Conservation (phyloP, 2,797 vertebrate species). For the Aulostomus chinensis region DNA sequence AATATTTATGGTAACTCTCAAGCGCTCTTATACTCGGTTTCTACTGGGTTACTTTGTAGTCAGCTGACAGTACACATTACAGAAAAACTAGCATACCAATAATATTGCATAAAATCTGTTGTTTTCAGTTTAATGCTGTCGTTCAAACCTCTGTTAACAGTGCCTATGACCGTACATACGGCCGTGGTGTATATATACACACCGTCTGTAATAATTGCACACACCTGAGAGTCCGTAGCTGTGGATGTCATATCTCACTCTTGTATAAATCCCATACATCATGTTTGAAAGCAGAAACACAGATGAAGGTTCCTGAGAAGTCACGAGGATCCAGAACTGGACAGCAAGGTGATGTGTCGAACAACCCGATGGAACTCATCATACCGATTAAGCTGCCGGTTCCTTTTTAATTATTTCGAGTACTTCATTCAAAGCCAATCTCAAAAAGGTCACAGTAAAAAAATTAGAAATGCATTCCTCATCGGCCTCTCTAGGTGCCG, state of each 20-base stretch:
- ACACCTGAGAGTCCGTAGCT: slow-evolving; percentile 25
- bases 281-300: slow-evolving; percentile 20
- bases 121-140: no score
- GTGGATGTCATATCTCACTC: slow-evolving; percentile 4
- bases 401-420: slow-evolving; percentile 45
- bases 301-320: slow-evolving; percentile 16
- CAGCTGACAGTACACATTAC: no score
- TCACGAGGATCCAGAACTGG: slow-evolving; percentile 37
- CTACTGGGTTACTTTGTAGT: no score
- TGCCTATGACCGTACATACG: no score
- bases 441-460: slow-evolving; percentile 49
- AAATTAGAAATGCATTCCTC: slow-evolving; percentile 42
- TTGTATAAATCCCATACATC: no score
- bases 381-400: slow-evolving; percentile 39
- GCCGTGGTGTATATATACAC: no score
- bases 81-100: no score
- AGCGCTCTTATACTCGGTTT: no score
- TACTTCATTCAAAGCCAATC: slow-evolving; percentile 43
- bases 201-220: no score
- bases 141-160: no score
- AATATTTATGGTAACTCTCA: no score
- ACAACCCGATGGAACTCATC: slow-evolving; percentile 51
- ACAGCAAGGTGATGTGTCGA: slow-evolving; percentile 30
- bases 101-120: no score
- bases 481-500: slow-evolving; percentile 29